phyloP scores from a whole-genome alignment of 2,888 invertebrate species.

The Pandemis heparana region DNA sequence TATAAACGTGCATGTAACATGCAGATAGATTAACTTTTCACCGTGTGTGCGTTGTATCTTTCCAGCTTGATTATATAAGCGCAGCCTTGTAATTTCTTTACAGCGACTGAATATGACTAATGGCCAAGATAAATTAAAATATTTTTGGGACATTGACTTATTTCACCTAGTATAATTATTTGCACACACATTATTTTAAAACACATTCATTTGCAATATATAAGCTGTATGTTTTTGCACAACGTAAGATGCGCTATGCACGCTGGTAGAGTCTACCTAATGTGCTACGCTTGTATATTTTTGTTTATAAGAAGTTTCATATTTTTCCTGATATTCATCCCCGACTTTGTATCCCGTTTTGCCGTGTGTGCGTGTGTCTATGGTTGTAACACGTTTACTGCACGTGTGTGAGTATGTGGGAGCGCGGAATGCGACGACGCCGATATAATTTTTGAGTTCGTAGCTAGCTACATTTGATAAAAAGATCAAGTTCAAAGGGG shows the following conservation, averaged over 20 bases:
- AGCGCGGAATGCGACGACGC: constrained; percentile 74
- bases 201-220: neutral
- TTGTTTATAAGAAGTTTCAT: too few species aligned
- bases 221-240: neutral
- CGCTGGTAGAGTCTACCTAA: neutral
- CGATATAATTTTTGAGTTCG: constrained; percentile 75
- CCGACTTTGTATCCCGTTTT: constrained; percentile 29
- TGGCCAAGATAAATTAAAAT: constrained; percentile 26
- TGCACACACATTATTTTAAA: too few species aligned
- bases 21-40: constrained; percentile 62
- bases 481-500: constrained; percentile 84
- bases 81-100: constrained; percentile 42
- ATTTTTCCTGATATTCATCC: constrained; percentile 23
- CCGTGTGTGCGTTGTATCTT: constrained; percentile 45
- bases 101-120: constrained; percentile 28
- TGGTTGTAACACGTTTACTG: constrained; percentile 44
- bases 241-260: neutral
- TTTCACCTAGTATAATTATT: neutral
- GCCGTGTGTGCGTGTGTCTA: constrained; percentile 44
- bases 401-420: constrained; percentile 60
- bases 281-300: neutral
- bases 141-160: constrained; percentile 18
- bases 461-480: constrained; percentile 75
- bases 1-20: constrained; percentile 46
- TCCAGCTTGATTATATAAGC: constrained; percentile 45